These are phyloP conservation scores for Thoracochromis brauschi DNA, from an alignment of 2,113 vertebrate genomes.

Conservation along the genomic window DNA sequence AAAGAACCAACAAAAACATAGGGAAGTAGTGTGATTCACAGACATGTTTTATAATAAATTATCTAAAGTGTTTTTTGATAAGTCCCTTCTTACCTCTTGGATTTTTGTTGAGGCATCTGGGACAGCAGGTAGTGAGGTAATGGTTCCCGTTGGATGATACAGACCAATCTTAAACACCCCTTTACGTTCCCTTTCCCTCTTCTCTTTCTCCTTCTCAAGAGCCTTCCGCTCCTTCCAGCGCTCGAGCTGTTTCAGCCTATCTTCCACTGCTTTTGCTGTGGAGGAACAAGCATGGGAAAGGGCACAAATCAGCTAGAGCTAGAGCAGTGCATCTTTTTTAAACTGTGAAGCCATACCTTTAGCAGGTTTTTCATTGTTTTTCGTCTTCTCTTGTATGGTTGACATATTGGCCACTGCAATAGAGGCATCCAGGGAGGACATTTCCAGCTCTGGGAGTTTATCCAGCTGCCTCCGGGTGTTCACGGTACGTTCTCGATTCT, in stretches of 20 bases:
- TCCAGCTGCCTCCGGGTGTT: slow-evolving; percentile 78
- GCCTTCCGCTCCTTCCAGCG: slow-evolving; percentile 87
- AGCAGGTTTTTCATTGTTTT: neutral
- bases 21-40: neutral
- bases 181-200: slow-evolving; percentile 76
- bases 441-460: slow-evolving; percentile 56
- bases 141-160: slow-evolving; percentile 70
- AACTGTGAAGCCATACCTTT: slow-evolving; percentile 31
- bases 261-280: slow-evolving; percentile 45
- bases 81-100: slow-evolving; percentile 65
- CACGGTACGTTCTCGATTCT: slow-evolving; percentile 78
- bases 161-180: slow-evolving; percentile 83
- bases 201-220: slow-evolving; percentile 81
- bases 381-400: slow-evolving; percentile 3
- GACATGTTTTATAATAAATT: neutral
- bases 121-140: slow-evolving; percentile 9
- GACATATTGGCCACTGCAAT: slow-evolving; percentile 19
- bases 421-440: slow-evolving; percentile 44
- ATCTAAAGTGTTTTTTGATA: neutral
- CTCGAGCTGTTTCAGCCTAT: slow-evolving; percentile 79
- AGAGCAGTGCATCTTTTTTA: neutral
- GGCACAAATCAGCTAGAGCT: neutral
- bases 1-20: neutral
- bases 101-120: slow-evolving; percentile 24
- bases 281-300: neutral